Conservation (phyloP, 2,888 invertebrate genomes). For the Panopea generosa region DNA sequence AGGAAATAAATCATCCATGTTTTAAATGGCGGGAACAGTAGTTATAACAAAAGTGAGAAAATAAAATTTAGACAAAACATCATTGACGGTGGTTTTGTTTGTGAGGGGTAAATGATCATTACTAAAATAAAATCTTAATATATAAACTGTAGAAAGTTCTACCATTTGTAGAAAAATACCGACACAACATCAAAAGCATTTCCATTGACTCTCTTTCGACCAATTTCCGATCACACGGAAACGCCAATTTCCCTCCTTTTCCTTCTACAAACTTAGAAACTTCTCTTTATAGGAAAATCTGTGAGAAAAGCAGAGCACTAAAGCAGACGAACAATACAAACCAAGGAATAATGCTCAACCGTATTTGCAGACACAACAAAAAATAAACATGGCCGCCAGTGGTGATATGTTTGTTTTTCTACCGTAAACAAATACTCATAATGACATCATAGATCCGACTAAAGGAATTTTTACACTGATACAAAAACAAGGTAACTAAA, state of each 20-base stretch:
- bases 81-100: too few species aligned
- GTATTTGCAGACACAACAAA: conserved; percentile 52
- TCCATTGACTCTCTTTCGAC: conserved; percentile 1
- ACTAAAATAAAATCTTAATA: too few species aligned
- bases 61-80: too few species aligned
- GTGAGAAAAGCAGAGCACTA: conserved; percentile 34
- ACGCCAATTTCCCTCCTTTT: conserved; percentile 40
- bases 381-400: conserved; percentile 40
- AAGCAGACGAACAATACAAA: neutral
- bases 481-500: neutral
- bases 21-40: too few species aligned
- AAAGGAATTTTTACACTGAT: neutral
- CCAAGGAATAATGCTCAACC: conserved; percentile 31
- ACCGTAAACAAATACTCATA: neutral
- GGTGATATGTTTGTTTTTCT: conserved; percentile 29
- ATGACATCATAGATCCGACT: neutral
- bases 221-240: conserved; percentile 29
- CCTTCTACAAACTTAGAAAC: conserved; percentile 32
- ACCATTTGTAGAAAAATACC: neutral
- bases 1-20: too few species aligned
- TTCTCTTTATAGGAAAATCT: conserved; percentile 32
- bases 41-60: too few species aligned
- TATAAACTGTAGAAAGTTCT: too few species aligned
- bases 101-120: too few species aligned
- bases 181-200: conserved; percentile 8